Evolutionary conservation across 2,113 vertebrate species (phyloP), one percentile per base, ranked within the genome.

Genomic region (Phocoena sinus): DNA sequence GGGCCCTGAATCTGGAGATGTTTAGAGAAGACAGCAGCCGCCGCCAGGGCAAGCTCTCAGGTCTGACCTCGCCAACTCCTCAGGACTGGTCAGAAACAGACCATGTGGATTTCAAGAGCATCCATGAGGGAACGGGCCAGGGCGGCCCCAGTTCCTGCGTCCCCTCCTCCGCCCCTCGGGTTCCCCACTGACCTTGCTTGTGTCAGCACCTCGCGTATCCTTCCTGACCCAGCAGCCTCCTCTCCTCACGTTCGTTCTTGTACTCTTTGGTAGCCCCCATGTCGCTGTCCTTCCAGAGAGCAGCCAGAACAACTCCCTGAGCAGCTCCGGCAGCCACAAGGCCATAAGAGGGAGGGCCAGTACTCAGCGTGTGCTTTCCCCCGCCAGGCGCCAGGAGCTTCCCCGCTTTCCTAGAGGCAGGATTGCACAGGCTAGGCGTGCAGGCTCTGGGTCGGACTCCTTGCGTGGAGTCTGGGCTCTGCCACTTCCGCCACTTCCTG

Each of bases 181-280:
- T 18, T 41, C 53, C 58, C 8, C 23, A 28, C 11, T 18, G 63
- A 33, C 62, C 28, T 56, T 28, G 4, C 58, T 47, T 33, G 21
- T 50, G 18, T 1, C 25, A 88, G 17, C 1, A 1, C 60, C 33
- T 53, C 0, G 0, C 0, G 0, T 4, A 33, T 44, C 31, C 38
- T 60, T 38, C 7, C 58, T 14, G 36, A 56, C 21, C 23, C 26
- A 14, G 53, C 23, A 21, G 33, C 50, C 76, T 0, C 7, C 31
- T 1, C 5, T 33, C 25, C 26, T 95, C 36, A 70, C 1, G 2
- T 26, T 73, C 0, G 0, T 38, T 33, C 28, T 33, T 86, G 25
- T 2, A 0, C 36, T 15, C 18, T 53, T 38, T 76, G 74, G 50
- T 47, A 94, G 77, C 21, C 14, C 28, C 70, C 62, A 8, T 8